Evolutionary conservation across 2,797 vertebrate species (phyloP).

Genomic region (Botia kubotai): DNA sequence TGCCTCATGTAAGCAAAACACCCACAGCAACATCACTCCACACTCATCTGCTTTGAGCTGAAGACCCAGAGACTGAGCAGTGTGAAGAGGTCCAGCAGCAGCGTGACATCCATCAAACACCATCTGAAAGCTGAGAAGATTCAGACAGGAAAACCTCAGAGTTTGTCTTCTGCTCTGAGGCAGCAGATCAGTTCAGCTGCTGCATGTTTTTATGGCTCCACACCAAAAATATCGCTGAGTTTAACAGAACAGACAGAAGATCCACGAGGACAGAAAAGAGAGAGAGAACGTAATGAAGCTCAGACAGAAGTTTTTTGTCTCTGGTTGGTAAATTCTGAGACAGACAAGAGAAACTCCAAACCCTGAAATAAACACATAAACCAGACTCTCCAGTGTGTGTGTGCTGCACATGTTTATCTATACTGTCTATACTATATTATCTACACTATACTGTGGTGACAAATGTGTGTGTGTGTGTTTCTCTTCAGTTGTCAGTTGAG

Average conservation of each 20-base stretch:
- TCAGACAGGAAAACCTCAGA: background rate
- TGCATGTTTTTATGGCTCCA: background rate
- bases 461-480: no score
- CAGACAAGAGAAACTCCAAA: no score
- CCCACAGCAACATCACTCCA: no score
- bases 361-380: no score
- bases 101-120: background rate
- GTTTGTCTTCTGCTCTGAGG: background rate
- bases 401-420: background rate
- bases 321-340: constrained; percentile 15
- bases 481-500: no score
- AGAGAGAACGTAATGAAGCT: background rate
- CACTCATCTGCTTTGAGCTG: no score
- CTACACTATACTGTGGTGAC: background rate
- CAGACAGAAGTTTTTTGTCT: background rate
- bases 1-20: no score
- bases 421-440: no score
- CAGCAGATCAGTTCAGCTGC: constrained; percentile 17
- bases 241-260: background rate
- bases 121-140: background rate
- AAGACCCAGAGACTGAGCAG: no score
- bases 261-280: background rate
- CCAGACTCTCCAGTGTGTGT: background rate
- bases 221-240: background rate
- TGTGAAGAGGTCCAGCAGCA: no score